Conservation (phyloP, 2,113 vertebrate species). For the Edolisoma coerulescens region DNA sequence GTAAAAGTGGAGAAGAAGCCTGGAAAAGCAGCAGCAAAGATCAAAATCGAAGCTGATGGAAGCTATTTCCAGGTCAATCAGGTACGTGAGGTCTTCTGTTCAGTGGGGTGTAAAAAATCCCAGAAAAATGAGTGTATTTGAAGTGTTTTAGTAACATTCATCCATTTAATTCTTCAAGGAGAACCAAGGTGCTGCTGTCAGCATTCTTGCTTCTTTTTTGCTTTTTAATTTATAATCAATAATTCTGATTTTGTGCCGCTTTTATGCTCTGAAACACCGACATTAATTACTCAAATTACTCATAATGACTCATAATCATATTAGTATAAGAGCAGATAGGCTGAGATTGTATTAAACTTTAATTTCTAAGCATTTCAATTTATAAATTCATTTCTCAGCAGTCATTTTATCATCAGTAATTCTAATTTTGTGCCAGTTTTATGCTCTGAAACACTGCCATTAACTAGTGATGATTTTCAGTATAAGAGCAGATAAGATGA, state of each 20-base stretch:
- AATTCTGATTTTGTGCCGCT: not conserved
- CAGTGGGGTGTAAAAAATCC: not conserved
- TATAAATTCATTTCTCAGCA: not conserved
- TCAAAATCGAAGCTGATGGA: conserved; percentile 91
- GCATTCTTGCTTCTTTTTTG: not conserved
- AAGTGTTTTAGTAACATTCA: not conserved
- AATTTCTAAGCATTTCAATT: not conserved
- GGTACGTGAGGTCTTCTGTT: conserved; percentile 62
- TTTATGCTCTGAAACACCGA: not conserved
- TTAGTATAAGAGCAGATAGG: not conserved
- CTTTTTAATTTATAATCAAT: not conserved
- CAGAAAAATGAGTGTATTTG: not conserved
- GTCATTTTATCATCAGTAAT: not conserved
- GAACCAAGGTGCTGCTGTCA: not conserved
- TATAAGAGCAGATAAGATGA: not conserved
- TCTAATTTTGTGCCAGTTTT: not conserved
- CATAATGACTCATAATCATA: not conserved
- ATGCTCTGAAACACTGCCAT: not conserved
- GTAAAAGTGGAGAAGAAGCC: conserved; percentile 83
- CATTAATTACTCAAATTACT: not conserved
- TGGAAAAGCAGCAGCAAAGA: conserved; percentile 84
- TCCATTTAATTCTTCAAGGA: not conserved
- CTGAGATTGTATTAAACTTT: not conserved
- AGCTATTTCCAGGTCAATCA: conserved; percentile 87
- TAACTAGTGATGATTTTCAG: not conserved